Percentiles rank a stretch among this genome's conserved stretches.
Evolutionary conservation across 2,797 vertebrate genomes (phyloP).

Genomic region (Lutjanus argentimaculatus): DNA sequence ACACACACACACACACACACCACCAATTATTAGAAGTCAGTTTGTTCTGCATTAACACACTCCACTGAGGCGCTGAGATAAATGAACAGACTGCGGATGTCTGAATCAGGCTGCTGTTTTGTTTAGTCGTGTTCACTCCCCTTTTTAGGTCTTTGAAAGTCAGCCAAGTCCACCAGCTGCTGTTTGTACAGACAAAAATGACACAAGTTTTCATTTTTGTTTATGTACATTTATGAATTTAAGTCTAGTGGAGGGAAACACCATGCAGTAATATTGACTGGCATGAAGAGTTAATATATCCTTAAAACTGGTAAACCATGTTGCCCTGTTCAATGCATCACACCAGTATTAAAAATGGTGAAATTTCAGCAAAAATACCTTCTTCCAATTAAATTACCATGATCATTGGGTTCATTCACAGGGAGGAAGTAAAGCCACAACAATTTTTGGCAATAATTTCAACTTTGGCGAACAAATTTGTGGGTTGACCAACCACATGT

Average conservation of each 20-base stretch:
- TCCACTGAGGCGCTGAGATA: neutral
- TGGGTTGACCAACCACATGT: too few species aligned
- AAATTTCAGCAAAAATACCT: too few species aligned
- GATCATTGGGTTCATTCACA: too few species aligned
- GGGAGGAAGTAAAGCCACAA: too few species aligned
- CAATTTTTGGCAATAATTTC: too few species aligned
- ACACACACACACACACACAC: constrained; percentile 9
- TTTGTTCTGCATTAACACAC: neutral
- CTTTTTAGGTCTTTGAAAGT: neutral
- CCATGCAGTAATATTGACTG: neutral
- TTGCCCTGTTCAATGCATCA: too few species aligned
- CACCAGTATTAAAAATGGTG: too few species aligned
- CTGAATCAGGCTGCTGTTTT: neutral
- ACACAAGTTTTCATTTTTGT: neutral
- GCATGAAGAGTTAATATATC: too few species aligned
- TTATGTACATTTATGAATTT: neutral
- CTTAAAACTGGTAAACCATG: too few species aligned
- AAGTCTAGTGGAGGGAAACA: neutral
- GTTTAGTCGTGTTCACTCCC: neutral
- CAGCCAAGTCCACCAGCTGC: neutral
- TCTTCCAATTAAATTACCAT: too few species aligned
- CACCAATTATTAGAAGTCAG: neutral
- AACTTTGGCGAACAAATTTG: too few species aligned
- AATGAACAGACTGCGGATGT: constrained; percentile 22
- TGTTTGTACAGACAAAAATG: neutral